Conservation (phyloP, 2,888 invertebrate species). For the Xestobium rufovillosum region DNA sequence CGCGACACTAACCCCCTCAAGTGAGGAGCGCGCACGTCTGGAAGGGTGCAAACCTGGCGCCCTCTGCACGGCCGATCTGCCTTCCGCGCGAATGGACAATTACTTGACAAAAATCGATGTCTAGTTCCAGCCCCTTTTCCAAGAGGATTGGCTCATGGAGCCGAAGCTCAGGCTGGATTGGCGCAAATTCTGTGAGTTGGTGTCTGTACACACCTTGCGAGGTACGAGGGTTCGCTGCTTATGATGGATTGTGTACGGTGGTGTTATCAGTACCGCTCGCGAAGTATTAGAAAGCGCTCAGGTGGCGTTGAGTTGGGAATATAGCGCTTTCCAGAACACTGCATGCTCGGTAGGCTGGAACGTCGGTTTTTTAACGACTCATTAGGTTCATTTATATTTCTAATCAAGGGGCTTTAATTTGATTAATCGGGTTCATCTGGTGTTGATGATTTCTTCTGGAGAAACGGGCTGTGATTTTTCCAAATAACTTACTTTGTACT, state of each 20-base stretch:
- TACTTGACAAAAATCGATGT: slow-evolving; percentile 31
- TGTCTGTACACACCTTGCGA: slow-evolving; percentile 41
- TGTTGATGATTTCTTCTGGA: too few relatives aligned
- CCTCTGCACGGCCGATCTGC: slow-evolving; percentile 39
- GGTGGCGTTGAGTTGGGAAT: slow-evolving; percentile 20
- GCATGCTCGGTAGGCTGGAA: slow-evolving; percentile 19
- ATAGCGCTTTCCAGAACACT: slow-evolving; percentile 17
- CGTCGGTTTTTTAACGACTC: slow-evolving; percentile 25
- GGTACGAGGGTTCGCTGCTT: slow-evolving; percentile 32
- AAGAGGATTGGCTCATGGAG: slow-evolving; percentile 24
- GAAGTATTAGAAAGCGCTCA: slow-evolving; percentile 25
- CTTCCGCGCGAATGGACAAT: slow-evolving; percentile 42
- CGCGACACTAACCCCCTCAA: slow-evolving; percentile 26
- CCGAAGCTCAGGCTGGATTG: slow-evolving; percentile 28
- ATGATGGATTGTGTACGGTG: slow-evolving; percentile 34
- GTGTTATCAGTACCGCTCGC: slow-evolving; percentile 33
- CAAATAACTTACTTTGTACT: too few relatives aligned
- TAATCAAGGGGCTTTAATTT: slow-evolving; percentile 31
- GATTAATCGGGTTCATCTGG: slow-evolving; percentile 22
- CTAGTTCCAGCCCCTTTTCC: slow-evolving; percentile 22
- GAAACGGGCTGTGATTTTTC: too few relatives aligned
- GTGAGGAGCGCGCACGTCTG: slow-evolving; percentile 25
- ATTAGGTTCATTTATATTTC: slow-evolving; percentile 31
- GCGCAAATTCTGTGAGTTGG: slow-evolving; percentile 29
- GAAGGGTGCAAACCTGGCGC: slow-evolving; percentile 34